Base-by-base conservation (phyloP, 2,113 vertebrate species). In the Microtus richardsoni region DNA sequence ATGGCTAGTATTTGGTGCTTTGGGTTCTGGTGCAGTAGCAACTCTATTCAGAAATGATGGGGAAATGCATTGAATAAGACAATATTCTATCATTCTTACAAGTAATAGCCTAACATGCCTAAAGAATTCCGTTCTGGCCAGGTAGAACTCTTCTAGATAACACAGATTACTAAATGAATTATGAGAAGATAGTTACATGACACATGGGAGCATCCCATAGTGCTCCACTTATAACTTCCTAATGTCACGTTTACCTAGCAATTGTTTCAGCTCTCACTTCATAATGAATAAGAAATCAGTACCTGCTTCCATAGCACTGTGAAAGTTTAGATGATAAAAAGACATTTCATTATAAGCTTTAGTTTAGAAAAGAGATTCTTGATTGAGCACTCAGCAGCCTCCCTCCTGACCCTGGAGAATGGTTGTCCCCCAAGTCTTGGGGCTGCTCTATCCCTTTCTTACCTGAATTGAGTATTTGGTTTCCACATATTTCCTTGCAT, bases 181-280 rank as follows among this genome's bases (percentile, higher is more conserved):
- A 94, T 93, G 95, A 97, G 14, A 97, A n/a, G 26, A 2, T 79
- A 79, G 93, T 97, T 97, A 93, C 68, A 33, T 97, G 89, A 95
- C 80, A 97, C 96, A 97, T 7, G 12, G 82, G 91, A 98, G 83
- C 47, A 70, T 94, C 17, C 82, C 89, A 17, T 71, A 70, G n/a
- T 96, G 94, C 71, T 96, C n/a, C 74, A 97, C 92, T 60, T 97
- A 21, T 30, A 73, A 10, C 74, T 98, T 97, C 82, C 82, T 98
- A 97, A 93, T 97, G 77, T 96, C 96, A 87, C 97, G 82, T 97
- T 98, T 98, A 98, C 94, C 96, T 97, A 97, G 91, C 96, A 98
- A 97, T 98, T 98, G 90, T 87, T 92, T 97, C 97, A 85, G 89
- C 90, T 97, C 73, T 97, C 83, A 97, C 97, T 97, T 98, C 88